Conservation (phyloP, 2,113 vertebrate genomes). For the Gobiocypris rarus region DNA sequence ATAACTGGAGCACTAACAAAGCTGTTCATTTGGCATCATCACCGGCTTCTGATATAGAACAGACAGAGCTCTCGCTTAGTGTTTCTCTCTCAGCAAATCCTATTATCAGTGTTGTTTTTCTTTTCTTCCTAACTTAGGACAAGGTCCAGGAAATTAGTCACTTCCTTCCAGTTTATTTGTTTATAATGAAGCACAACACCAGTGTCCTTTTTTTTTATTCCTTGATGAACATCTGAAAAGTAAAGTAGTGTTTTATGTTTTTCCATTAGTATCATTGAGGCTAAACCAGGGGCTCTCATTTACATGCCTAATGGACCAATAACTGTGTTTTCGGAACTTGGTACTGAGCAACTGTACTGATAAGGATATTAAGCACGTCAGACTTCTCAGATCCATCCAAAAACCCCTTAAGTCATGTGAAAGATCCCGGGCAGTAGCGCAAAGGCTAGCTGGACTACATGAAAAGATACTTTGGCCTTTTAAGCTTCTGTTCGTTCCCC, state of each 20-base stretch:
- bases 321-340: too few relatives aligned
- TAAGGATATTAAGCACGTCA: conserved; percentile 7
- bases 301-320: background rate
- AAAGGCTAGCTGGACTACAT: conserved; percentile 32
- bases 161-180: conserved; percentile 55
- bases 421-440: conserved; percentile 29
- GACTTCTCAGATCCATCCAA: conserved; percentile 24
- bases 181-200: conserved; percentile 26
- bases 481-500: conserved; percentile 19
- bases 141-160: conserved; percentile 54
- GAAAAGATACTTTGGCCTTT: conserved; percentile 41
- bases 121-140: conserved; percentile 43
- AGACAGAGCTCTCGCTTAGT: conserved; percentile 35
- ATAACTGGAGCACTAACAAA: conserved; percentile 54
- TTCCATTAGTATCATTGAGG: background rate
- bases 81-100: conserved; percentile 50
- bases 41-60: conserved; percentile 49
- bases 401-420: conserved; percentile 23
- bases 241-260: background rate
- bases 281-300: background rate
- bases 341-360: background rate
- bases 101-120: conserved; percentile 54
- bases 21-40: conserved; percentile 56
- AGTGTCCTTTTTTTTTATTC: conserved; percentile 16
- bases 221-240: background rate